A percentile compares a stretch with the other conserved stretches of the same genome.
Conservation (phyloP, 2,888 invertebrate genomes). For the Serripes groenlandicus region DNA sequence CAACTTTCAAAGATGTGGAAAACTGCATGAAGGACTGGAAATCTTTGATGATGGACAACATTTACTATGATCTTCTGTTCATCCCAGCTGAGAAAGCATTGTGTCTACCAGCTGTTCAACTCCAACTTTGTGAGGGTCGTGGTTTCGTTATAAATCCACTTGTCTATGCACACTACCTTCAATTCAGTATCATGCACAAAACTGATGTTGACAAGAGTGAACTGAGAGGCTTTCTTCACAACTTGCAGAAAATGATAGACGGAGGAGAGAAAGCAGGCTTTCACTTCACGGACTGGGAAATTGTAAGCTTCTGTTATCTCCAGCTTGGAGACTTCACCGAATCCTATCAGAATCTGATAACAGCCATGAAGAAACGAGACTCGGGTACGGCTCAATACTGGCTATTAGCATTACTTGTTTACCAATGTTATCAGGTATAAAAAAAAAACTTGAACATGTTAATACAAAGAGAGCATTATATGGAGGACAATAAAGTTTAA, state of each 20-base stretch:
- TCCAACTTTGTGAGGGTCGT: not conserved
- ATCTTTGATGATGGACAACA: not conserved
- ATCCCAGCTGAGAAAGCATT: not conserved
- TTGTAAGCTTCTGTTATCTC: conserved; percentile 2
- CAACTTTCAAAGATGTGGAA: not conserved
- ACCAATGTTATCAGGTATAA: no score
- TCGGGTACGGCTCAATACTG: not conserved
- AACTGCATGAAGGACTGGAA: not conserved
- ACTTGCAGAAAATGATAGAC: not conserved
- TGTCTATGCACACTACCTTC: conserved; percentile 9
- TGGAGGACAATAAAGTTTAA: no score
- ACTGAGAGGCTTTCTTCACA: not conserved
- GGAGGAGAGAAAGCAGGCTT: not conserved
- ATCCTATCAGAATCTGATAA: not conserved
- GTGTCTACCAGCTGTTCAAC: not conserved
- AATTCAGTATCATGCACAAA: not conserved
- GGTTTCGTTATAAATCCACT: not conserved
- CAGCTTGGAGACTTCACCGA: not conserved
- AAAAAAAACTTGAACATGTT: no score
- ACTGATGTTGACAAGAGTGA: not conserved
- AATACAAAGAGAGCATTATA: no score
- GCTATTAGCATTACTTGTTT: conserved; percentile 2
- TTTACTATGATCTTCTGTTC: conserved; percentile 4
- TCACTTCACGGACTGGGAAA: not conserved
- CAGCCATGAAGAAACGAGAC: not conserved